A percentile compares a stretch with the other conserved stretches of the same genome.
phyloP scores from a whole-genome alignment of 2,888 invertebrate genomes.

The Electrophaes corylata region DNA sequence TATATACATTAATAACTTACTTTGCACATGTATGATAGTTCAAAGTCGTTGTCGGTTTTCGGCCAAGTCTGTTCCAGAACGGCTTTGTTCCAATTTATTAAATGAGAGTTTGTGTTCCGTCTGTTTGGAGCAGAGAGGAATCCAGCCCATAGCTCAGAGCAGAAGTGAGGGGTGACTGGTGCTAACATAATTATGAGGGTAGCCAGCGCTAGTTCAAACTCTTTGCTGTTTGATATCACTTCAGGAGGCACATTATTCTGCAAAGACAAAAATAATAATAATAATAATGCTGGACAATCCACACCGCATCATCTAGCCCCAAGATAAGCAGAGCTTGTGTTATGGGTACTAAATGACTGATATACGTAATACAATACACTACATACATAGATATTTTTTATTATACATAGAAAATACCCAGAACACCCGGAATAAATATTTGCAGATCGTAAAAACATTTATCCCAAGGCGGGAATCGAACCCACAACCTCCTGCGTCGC shows the following conservation, averaged over 20 bases:
- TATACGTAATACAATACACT: no score
- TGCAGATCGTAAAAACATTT: no score
- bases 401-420: no score
- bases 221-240: constrained; percentile 85
- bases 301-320: no score
- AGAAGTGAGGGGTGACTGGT: constrained; percentile 96
- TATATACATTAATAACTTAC: constrained; percentile 64
- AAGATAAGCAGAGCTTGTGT: no score
- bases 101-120: constrained; percentile 67
- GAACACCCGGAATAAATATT: no score
- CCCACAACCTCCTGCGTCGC: no score
- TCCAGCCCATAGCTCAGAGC: constrained; percentile 95
- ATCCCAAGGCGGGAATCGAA: no score
- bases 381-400: no score
- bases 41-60: constrained; percentile 87
- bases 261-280: constrained; percentile 18
- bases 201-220: constrained; percentile 92
- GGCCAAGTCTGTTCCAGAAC: constrained; percentile 93
- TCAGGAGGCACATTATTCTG: constrained; percentile 86
- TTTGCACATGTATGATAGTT: constrained; percentile 86
- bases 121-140: constrained; percentile 87
- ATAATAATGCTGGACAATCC: no score
- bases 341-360: no score
- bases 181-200: constrained; percentile 92
- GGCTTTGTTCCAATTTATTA: constrained; percentile 87